Conservation (phyloP, 1,140 invertebrate genomes). For the Ceratoteleas bidentatus region DNA sequence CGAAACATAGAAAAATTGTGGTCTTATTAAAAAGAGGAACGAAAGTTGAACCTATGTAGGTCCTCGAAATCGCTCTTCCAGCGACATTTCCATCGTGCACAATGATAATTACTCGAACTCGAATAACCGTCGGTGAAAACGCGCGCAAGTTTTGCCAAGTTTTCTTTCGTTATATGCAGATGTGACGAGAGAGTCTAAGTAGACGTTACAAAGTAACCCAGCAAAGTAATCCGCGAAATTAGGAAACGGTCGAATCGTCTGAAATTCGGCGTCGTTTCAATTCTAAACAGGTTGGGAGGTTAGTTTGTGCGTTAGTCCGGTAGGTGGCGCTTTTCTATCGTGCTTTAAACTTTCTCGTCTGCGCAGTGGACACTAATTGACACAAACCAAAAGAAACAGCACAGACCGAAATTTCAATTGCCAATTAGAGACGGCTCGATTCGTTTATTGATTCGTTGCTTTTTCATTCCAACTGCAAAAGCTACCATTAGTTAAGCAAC, state of each 20-base stretch:
- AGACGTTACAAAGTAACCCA: constrained; percentile 34
- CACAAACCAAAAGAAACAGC: too few species aligned
- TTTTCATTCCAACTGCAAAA: too few species aligned
- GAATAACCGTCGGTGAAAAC: constrained; percentile 30
- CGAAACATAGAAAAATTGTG: too few species aligned
- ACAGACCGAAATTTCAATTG: too few species aligned
- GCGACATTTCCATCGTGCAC: constrained; percentile 9
- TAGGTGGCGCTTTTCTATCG: too few species aligned
- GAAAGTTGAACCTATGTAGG: too few species aligned
- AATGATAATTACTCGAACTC: constrained; percentile 37
- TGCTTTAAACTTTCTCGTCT: too few species aligned
- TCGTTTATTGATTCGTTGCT: too few species aligned
- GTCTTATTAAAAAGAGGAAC: too few species aligned
- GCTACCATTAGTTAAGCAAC: constrained; percentile 6
- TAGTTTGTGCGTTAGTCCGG: too few species aligned
- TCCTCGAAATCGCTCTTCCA: background rate
- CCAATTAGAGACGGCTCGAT: constrained; percentile 25
- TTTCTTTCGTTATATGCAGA: constrained; percentile 41
- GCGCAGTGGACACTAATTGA: constrained; percentile 7
- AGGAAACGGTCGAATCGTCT: constrained; percentile 33
- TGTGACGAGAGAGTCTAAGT: constrained; percentile 35
- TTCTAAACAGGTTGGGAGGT: constrained; percentile 31
- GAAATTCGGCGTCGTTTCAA: constrained; percentile 27
- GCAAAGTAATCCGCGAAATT: constrained; percentile 33
- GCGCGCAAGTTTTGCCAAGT: constrained; percentile 36